A percentile compares a stretch with the other conserved stretches of the same genome.
Evolutionary conservation across 1,140 invertebrate species (phyloP).

Genomic region (Hydropsyche tenuis): DNA sequence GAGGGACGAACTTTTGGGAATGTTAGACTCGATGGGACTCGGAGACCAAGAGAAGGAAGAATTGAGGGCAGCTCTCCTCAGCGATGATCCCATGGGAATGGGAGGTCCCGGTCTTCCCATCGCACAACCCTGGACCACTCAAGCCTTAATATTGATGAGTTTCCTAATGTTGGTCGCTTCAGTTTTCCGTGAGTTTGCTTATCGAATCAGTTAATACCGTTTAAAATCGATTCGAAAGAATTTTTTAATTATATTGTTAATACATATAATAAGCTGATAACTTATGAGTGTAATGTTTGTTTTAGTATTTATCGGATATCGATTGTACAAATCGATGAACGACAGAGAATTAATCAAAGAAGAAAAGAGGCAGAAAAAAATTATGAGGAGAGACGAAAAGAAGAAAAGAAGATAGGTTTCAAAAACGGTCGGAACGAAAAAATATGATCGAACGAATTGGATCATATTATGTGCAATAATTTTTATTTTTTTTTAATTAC

Average conservation of each 20-base stretch:
- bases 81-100: slow-evolving; percentile 46
- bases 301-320: slow-evolving; percentile 86
- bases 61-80: slow-evolving; percentile 60
- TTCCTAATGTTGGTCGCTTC: slow-evolving; percentile 52
- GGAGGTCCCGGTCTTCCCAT: not conserved
- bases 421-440: not conserved
- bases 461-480: too few relatives aligned
- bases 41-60: slow-evolving; percentile 63
- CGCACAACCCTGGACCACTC: slow-evolving; percentile 28
- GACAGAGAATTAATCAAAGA: slow-evolving; percentile 74
- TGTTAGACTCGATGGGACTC: slow-evolving; percentile 64
- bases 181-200: slow-evolving; percentile 54
- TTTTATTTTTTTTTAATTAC: too few relatives aligned
- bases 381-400: slow-evolving; percentile 61
- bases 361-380: slow-evolving; percentile 73
- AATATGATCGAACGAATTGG: not conserved
- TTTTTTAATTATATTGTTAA: too few relatives aligned
- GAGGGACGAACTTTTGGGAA: slow-evolving; percentile 63
- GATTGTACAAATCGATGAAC: slow-evolving; percentile 77
- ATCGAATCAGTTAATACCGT: too few relatives aligned
- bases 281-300: slow-evolving; percentile 53
- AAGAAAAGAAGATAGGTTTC: slow-evolving; percentile 38
- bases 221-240: too few relatives aligned
- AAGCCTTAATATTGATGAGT: slow-evolving; percentile 51
- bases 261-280: too few relatives aligned